Evolutionary conservation across 2,113 vertebrate genomes (phyloP), one percentile per base, ranked within the genome.

Genomic region (Dolichallabes microphthalmus): DNA sequence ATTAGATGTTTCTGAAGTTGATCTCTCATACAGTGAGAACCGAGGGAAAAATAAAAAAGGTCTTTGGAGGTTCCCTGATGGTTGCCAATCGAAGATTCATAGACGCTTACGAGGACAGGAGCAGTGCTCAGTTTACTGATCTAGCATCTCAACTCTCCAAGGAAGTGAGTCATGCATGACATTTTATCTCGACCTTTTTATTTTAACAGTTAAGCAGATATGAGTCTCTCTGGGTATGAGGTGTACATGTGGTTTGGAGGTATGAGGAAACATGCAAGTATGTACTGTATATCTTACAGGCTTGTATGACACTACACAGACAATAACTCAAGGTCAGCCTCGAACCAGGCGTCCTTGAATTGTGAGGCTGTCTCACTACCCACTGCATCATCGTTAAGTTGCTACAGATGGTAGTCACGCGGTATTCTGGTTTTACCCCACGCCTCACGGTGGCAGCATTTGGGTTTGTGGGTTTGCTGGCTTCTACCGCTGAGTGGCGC

Each of bases 11-110:
- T 22, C n/a, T 60, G 27, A 81, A 57, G 9, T 2, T 17, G 66
- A 2, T 22, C 10, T 22, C 11, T 76, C 17, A 50, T 69, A 55
- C 89, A 94, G 94, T 90, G 1, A 89, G 89, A 19, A 78, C 30
- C 0, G 89, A 92, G 0, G 63, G 83, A 73, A 52, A 78, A 15
- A 75, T 90, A 39, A 88, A 32, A 75, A 90, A 87, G n/a, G 4
- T 94, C 0, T 94, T 93, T 52, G 88, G 88, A 57, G 95, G 95
- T 52, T 87, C 90, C 1, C 86, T 95, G 90, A 92, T 75, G 3
- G 93, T 95, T 86, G 63, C 11, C 1, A 74, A 90, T 86, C 75
- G 88, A 50, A 39, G 0, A 0, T 95, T 93, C 82, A 12, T 30
- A 22, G 15, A 77, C 0, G 71, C 27, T 1, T 92, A 93, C 13